phyloP scores from a whole-genome alignment of 1,140 invertebrate species.

The Agraylea sexmaculata region DNA sequence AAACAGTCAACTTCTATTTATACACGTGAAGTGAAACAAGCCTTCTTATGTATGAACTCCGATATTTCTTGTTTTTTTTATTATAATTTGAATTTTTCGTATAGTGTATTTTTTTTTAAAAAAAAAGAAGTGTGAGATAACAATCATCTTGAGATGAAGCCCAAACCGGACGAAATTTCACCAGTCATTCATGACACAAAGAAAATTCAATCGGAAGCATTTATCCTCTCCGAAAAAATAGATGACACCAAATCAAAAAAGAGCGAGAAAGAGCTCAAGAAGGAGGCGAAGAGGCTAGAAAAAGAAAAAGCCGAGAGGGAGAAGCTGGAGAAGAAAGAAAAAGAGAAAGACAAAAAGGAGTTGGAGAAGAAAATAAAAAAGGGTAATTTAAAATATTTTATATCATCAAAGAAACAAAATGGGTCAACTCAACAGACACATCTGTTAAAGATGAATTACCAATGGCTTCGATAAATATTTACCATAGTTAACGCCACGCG shows the following conservation, averaged over 20 bases:
- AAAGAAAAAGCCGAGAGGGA: constrained; percentile 39
- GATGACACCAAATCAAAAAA: constrained; percentile 39
- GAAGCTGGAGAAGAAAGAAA: constrained; percentile 39
- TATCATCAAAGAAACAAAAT: too few species aligned
- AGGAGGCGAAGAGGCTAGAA: constrained; percentile 38
- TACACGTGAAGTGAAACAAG: too few species aligned
- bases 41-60: background rate
- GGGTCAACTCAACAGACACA: too few species aligned
- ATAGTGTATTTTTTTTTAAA: background rate
- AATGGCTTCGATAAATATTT: too few species aligned
- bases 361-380: constrained; percentile 39
- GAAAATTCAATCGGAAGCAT: constrained; percentile 32
- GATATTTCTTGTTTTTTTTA: too few species aligned
- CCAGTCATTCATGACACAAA: constrained; percentile 23
- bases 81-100: constrained; percentile 2
- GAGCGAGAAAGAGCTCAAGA: constrained; percentile 39
- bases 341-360: constrained; percentile 38
- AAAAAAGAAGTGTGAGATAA: background rate
- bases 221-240: constrained; percentile 41
- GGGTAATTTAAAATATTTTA: constrained; percentile 28
- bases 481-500: too few species aligned
- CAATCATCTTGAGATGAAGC: constrained; percentile 31
- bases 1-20: too few species aligned
- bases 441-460: too few species aligned
- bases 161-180: constrained; percentile 32